phyloP scores from a whole-genome alignment of 2,888 invertebrate genomes.

The Drosophila nigricruria region DNA sequence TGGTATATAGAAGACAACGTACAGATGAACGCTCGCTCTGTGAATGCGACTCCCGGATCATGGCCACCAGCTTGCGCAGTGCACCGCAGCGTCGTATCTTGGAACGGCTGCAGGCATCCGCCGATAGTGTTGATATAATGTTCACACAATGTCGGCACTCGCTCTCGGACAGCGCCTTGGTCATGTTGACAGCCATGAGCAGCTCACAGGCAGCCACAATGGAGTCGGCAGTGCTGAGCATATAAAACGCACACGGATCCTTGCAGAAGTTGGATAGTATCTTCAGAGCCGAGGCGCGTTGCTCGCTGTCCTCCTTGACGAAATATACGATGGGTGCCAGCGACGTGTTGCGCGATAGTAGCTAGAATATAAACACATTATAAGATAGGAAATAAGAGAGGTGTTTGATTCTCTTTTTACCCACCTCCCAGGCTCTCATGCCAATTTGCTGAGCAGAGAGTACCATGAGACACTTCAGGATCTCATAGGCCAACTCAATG shows the following conservation, averaged over 20 bases:
- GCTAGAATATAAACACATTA: background rate
- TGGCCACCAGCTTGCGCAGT: conserved; percentile 81
- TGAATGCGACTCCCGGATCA: conserved; percentile 80
- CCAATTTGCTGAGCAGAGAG: conserved; percentile 80
- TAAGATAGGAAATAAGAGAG: background rate
- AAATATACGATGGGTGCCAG: conserved; percentile 83
- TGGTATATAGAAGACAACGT: background rate
- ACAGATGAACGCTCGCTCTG: conserved; percentile 83
- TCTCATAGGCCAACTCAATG: conserved; percentile 81
- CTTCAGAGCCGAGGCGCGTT: conserved; percentile 79
- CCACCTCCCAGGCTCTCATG: conserved; percentile 77
- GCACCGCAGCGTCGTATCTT: conserved; percentile 85
- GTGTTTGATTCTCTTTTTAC: background rate
- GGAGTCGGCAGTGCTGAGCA: conserved; percentile 83
- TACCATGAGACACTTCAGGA: conserved; percentile 82
- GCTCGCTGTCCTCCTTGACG: conserved; percentile 79
- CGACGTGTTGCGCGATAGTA: conserved; percentile 65
- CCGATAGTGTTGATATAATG: conserved; percentile 83
- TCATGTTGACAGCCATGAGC: conserved; percentile 78
- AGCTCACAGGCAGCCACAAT: conserved; percentile 83
- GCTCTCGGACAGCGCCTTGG: conserved; percentile 75
- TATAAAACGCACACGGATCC: conserved; percentile 75
- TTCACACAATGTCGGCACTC: conserved; percentile 83
- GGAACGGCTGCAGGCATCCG: conserved; percentile 84
- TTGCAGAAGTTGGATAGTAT: conserved; percentile 84